Percentiles rank a stretch among this genome's conserved stretches.
These are phyloP conservation scores for Maccullochella peelii DNA, from an alignment of 2,113 vertebrate species.

Conservation along the genomic window DNA sequence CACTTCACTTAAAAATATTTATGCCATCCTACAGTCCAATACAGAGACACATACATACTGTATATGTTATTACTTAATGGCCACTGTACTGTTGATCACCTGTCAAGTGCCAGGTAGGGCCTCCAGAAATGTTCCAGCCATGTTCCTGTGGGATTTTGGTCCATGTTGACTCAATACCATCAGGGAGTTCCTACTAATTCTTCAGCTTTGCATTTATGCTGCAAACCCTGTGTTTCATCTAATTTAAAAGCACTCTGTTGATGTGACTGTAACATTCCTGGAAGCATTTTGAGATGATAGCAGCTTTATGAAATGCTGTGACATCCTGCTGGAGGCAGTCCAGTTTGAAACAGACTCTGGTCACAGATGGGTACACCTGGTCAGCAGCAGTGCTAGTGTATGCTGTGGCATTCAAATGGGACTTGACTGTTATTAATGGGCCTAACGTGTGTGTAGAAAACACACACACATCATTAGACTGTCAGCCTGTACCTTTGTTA, in stretches of 20 bases:
- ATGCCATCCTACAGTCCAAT: constrained; percentile 19
- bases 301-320: neutral
- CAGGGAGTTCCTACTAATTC: neutral
- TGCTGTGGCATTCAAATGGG: constrained; percentile 1
- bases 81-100: neutral
- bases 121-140: neutral
- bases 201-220: constrained; percentile 7
- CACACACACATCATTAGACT: neutral
- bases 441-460: neutral
- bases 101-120: neutral
- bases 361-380: constrained; percentile 18
- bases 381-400: neutral
- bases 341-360: neutral
- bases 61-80: constrained; percentile 18
- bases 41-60: constrained; percentile 21
- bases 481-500: neutral
- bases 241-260: neutral
- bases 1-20: constrained; percentile 61
- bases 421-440: neutral
- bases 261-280: neutral
- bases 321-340: neutral
- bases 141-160: neutral
- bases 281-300: neutral
- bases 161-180: neutral
- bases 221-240: constrained; percentile 3